Evolutionary conservation across 2,797 vertebrate species (phyloP).

Genomic region (Parotocinclus haroldoi): DNA sequence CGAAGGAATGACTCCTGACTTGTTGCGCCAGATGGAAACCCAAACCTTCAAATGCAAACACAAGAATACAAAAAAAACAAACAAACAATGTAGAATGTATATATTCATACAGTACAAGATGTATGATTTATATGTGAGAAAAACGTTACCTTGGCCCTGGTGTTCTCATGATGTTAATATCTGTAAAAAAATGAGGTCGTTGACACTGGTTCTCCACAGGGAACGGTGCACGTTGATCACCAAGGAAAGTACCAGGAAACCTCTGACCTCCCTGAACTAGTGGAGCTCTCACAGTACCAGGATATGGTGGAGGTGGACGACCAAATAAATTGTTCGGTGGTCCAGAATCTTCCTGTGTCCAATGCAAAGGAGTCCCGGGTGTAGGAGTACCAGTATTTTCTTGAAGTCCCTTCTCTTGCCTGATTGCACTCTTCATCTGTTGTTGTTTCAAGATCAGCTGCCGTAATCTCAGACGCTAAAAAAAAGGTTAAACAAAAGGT

Average conservation of each 20-base stretch:
- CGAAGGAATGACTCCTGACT: conserved; percentile 79
- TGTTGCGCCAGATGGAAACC: conserved; percentile 70
- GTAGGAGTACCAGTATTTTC: conserved; percentile 54
- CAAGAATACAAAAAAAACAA: conserved; percentile 4
- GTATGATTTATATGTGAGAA: background rate
- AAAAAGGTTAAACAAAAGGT: conserved; percentile 5
- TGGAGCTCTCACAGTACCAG: conserved; percentile 75
- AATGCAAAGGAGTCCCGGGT: conserved; percentile 64
- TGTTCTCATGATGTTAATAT: conserved; percentile 68
- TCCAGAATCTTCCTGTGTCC: conserved; percentile 78
- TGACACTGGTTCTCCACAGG: conserved; percentile 70
- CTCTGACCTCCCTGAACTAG: conserved; percentile 49
- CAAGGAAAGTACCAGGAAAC: conserved; percentile 68
- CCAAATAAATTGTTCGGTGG: conserved; percentile 71
- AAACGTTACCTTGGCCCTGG: conserved; percentile 75
- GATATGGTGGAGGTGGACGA: conserved; percentile 92
- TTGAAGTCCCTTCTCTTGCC: conserved; percentile 84
- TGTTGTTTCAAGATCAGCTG: conserved; percentile 92
- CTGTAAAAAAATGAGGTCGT: conserved; percentile 68
- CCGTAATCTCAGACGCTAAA: conserved; percentile 87
- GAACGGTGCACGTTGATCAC: conserved; percentile 69
- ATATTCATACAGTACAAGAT: too few species aligned
- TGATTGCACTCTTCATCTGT: conserved; percentile 84
- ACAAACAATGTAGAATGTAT: background rate
- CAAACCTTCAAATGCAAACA: conserved; percentile 66